Conservation (phyloP, 2,113 vertebrate genomes). For the Bothrops jararaca region DNA sequence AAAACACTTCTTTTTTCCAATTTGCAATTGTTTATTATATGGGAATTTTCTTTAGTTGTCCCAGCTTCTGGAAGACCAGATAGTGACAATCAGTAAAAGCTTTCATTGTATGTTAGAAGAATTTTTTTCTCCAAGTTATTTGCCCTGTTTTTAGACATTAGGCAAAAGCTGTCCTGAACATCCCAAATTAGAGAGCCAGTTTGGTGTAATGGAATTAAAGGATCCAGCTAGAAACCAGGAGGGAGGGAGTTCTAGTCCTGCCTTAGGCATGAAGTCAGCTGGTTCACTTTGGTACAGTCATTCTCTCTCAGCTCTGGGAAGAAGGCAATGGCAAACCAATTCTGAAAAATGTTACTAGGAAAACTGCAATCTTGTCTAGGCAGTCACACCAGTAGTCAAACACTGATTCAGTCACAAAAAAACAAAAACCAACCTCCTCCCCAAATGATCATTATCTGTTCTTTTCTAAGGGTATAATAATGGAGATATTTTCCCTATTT, state of each 20-base stretch:
- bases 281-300: neutral
- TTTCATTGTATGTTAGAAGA: neutral
- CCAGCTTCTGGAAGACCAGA: neutral
- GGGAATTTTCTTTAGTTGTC: neutral
- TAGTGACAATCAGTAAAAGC: neutral
- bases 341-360: neutral
- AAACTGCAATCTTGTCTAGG: neutral
- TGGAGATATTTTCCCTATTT: neutral
- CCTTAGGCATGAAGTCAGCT: neutral
- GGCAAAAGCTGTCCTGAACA: neutral
- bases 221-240: neutral
- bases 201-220: neutral
- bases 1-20: neutral
- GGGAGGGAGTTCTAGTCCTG: neutral
- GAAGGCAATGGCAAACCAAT: neutral
- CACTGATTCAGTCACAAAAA: neutral
- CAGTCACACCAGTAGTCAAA: neutral
- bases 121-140: neutral
- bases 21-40: neutral
- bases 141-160: neutral
- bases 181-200: neutral
- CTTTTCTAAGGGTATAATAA: neutral
- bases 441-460: neutral
- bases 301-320: neutral
- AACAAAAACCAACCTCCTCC: neutral